Percentiles rank a stretch among this genome's conserved stretches.
phyloP scores from a whole-genome alignment of 2,888 invertebrate genomes.

The Synanthedon tipuliformis region DNA sequence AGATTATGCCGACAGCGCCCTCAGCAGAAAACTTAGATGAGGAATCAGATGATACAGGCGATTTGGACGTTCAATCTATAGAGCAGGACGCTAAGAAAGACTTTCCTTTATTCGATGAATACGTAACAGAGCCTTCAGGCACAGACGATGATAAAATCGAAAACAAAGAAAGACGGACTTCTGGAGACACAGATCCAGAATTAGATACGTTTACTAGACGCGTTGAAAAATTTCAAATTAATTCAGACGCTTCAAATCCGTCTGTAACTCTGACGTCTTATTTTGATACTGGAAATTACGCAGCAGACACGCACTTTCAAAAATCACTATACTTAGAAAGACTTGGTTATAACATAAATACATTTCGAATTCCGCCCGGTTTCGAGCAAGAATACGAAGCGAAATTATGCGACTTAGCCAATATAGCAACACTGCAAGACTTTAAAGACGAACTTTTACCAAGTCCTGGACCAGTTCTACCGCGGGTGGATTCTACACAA shows the following conservation, averaged over 20 bases:
- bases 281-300: constrained; percentile 60
- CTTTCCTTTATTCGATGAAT: constrained; percentile 51
- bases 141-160: constrained; percentile 54
- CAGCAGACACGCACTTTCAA: constrained; percentile 42
- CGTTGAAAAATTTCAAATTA: constrained; percentile 46
- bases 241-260: constrained; percentile 20
- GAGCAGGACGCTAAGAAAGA: constrained; percentile 59
- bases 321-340: not conserved
- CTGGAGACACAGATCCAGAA: constrained; percentile 26
- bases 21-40: constrained; percentile 36
- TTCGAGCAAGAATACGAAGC: constrained; percentile 46
- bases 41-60: constrained; percentile 46
- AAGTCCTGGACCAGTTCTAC: not conserved
- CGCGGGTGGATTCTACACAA: not conserved
- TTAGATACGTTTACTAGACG: constrained; percentile 50
- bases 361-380: constrained; percentile 43
- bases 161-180: constrained; percentile 24
- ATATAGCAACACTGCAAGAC: not conserved
- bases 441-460: not conserved
- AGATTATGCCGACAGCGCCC: constrained; percentile 41
- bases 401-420: constrained; percentile 7
- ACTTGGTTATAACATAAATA: not conserved
- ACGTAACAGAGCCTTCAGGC: constrained; percentile 49
- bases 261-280: constrained; percentile 49
- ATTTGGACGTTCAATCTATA: constrained; percentile 50